Base-by-base conservation (phyloP, 2,113 vertebrate species). In the Harpagus bidentatus region DNA sequence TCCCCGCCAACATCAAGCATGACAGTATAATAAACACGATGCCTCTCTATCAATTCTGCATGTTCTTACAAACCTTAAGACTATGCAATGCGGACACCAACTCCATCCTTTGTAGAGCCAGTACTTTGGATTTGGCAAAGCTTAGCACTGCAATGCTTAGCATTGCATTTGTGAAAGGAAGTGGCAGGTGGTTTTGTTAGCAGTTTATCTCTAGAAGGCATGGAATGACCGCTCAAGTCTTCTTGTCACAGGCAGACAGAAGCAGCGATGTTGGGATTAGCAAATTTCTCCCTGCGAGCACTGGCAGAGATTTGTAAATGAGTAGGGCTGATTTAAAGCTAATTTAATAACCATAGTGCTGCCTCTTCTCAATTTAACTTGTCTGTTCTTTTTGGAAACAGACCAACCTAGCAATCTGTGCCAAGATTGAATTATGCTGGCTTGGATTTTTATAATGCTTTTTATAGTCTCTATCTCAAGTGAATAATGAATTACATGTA, bases 301-400 rank as follows among this genome's bases (percentile, higher is more conserved):
- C 78, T 91, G 89, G 48, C 63, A 93, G 84, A 93, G 50, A 78
- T 77, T 42, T 95, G 88, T 86, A 97, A 97, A 80, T 66, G 90
- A 97, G 94, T 26, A 89, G 80, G 78, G 85, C 18, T 79, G 92
- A 97, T 96, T 98, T 97, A 97, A 83, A 97, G 95, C 86, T 97
- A 94, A 95, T 96, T 98, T 96, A 97, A 97, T 95, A 97, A 97
- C 32, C 63, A 55, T 43, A 66, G 73, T 4, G 36, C 88, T 98
- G 96, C 94, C 96, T 97, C 95, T 94, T 73, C 92, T 97, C 97
- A 91, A 97, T 98, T 96, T 97, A 97, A 98, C 95, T 96, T 92
- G 93, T 94, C 91, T 98, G 86, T 52, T 96, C 97, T 88, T 97
- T 92, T 50, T 98, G 98, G 98, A 97, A 97, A 94, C 45, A 36